Conservation (phyloP, 2,797 vertebrate species). For the Gymnothorax javanicus region DNA sequence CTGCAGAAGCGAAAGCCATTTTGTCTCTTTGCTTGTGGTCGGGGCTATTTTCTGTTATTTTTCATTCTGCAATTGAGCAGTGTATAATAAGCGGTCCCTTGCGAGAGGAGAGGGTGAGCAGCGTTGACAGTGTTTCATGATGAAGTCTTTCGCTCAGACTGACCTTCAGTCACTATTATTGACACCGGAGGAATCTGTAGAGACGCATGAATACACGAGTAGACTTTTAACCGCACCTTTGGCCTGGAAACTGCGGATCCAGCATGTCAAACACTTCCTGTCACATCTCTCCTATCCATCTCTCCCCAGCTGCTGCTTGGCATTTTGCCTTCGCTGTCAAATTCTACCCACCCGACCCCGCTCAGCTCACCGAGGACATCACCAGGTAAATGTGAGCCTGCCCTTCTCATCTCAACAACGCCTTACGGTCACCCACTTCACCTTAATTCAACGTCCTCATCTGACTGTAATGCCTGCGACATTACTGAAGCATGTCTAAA, state of each 20-base stretch:
- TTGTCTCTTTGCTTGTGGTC: not conserved
- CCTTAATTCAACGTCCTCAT: not conserved
- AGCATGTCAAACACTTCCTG: not conserved
- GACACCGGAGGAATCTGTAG: not conserved
- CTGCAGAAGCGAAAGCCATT: not conserved
- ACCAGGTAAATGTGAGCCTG: slow-evolving; percentile 77
- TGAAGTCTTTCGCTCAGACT: slow-evolving; percentile 17
- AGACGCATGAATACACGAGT: not conserved
- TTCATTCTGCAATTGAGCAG: not conserved
- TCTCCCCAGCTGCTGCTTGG: slow-evolving; percentile 83
- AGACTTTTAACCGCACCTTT: not conserved
- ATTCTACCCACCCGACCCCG: slow-evolving; percentile 96
- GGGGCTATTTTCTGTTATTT: not conserved
- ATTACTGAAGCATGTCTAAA: not conserved
- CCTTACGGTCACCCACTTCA: not conserved
- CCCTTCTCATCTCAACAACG: not conserved
- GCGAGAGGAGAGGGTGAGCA: not conserved
- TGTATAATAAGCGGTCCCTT: not conserved
- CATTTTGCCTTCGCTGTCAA: slow-evolving; percentile 94
- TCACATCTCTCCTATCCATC: slow-evolving; percentile 32
- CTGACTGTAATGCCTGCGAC: not conserved
- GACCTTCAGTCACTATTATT: slow-evolving; percentile 18
- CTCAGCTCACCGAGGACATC: slow-evolving; percentile 95
- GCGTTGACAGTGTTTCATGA: not conserved
- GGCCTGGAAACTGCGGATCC: not conserved